phyloP scores from a whole-genome alignment of 1,140 invertebrate species.

The Mercenaria mercenaria region DNA sequence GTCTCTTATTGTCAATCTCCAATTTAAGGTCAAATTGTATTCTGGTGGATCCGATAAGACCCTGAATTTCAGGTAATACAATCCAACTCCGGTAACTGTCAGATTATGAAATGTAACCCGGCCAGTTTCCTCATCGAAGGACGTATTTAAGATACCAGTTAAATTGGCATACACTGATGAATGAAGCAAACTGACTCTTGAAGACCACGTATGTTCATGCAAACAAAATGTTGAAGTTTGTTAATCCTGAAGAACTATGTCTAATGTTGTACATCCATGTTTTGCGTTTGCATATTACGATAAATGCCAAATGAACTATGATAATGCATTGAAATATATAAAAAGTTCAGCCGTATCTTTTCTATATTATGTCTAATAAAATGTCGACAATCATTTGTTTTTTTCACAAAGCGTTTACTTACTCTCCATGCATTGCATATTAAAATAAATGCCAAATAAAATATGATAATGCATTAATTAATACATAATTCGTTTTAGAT shows the following conservation, averaged over 20 bases:
- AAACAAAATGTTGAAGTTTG: background rate
- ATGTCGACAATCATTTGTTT: background rate
- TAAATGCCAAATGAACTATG: too few relatives aligned
- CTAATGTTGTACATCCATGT: too few relatives aligned
- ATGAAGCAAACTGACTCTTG: background rate
- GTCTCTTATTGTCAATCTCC: conserved; percentile 72
- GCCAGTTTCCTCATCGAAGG: conserved; percentile 33
- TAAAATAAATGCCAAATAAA: too few relatives aligned
- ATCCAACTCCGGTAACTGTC: conserved; percentile 73
- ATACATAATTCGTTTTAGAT: too few relatives aligned
- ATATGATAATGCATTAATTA: too few relatives aligned
- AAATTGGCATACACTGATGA: conserved; percentile 17
- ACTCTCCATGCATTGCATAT: too few relatives aligned
- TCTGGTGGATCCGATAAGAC: conserved; percentile 23
- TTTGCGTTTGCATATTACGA: too few relatives aligned
- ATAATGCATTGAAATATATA: too few relatives aligned
- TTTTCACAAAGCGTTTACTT: too few relatives aligned
- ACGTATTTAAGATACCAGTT: background rate
- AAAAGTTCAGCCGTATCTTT: background rate
- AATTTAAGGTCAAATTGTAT: conserved; percentile 47
- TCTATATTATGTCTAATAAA: background rate
- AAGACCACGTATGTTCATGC: conserved; percentile 50
- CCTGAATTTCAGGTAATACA: conserved; percentile 72
- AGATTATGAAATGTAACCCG: conserved; percentile 68
- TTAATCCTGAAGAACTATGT: too few relatives aligned